Evolutionary conservation across 2,113 vertebrate species (phyloP).

Genomic region (Acinonyx jubatus): DNA sequence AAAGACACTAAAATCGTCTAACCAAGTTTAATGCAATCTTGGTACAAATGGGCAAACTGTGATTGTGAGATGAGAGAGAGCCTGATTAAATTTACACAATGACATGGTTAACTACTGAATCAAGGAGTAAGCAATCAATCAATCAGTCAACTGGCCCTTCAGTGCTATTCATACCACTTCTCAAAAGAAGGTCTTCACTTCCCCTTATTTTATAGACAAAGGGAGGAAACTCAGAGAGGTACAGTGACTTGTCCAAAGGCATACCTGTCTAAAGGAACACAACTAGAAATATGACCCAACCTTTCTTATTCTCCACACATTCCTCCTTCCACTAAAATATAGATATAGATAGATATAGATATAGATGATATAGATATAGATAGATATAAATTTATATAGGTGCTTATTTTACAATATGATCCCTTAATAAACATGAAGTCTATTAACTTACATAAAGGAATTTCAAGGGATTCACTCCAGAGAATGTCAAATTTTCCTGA

Average conservation of each 20-base stretch:
- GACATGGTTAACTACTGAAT: neutral
- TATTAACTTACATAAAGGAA: neutral
- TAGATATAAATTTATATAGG: neutral
- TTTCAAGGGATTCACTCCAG: neutral
- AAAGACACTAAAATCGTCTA: neutral
- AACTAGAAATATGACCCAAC: neutral
- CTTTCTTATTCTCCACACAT: neutral
- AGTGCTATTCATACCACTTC: neutral
- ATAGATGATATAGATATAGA: too few relatives aligned
- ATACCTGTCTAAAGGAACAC: neutral
- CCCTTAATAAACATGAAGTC: neutral
- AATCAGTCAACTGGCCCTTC: neutral
- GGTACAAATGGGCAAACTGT: neutral
- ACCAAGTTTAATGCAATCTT: neutral
- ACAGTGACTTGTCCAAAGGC: neutral
- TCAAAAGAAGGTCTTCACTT: neutral
- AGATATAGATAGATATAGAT: too few relatives aligned
- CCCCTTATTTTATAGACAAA: neutral
- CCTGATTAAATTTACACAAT: neutral
- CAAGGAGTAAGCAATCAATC: neutral
- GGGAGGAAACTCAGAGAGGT: neutral
- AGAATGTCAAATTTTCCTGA: neutral
- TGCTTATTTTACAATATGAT: neutral
- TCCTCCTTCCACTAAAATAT: neutral
- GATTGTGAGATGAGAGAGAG: neutral